phyloP scores from a whole-genome alignment of 2,888 invertebrate genomes.

The Falcaria lacertinaria region DNA sequence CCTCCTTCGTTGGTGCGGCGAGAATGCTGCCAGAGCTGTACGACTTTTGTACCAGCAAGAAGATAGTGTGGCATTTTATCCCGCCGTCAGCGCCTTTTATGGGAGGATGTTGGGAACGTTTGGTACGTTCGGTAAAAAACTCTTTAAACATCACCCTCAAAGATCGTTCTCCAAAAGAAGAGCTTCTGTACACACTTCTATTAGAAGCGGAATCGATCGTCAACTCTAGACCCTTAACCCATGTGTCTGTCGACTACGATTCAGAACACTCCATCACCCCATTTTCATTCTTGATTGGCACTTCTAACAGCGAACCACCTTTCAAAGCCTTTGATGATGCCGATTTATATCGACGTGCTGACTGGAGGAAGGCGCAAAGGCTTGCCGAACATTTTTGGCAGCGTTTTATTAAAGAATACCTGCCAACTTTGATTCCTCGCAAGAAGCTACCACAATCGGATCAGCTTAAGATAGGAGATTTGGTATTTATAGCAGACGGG shows the following conservation, averaged over 20 bases:
- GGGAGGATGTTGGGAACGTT: conserved; percentile 13
- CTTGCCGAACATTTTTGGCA: no score
- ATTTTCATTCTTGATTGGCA: conserved; percentile 4
- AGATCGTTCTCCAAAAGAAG: conserved; percentile 5
- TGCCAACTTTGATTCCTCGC: no score
- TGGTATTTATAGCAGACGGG: no score
- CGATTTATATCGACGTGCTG: no score
- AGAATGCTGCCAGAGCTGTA: background rate
- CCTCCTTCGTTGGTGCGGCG: conserved; percentile 7
- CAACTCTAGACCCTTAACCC: conserved; percentile 9
- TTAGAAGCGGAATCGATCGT: conserved; percentile 10
- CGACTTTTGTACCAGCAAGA: background rate
- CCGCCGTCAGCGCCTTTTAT: conserved; percentile 10
- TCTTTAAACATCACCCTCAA: conserved; percentile 5
- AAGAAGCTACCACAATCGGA: no score
- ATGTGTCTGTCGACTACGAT: conserved; percentile 4
- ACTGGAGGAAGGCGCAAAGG: no score
- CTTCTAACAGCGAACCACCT: no score
- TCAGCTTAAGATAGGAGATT: no score
- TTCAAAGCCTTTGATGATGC: no score
- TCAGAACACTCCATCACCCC: conserved; percentile 8
- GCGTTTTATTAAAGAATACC: no score
- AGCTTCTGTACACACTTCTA: conserved; percentile 6
- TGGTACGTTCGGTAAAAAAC: conserved; percentile 8
- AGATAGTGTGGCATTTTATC: conserved; percentile 5